Percentiles rank a stretch among this genome's conserved stretches.
Evolutionary conservation across 2,888 invertebrate species (phyloP).

Genomic region (Candidula unifasciata): DNA sequence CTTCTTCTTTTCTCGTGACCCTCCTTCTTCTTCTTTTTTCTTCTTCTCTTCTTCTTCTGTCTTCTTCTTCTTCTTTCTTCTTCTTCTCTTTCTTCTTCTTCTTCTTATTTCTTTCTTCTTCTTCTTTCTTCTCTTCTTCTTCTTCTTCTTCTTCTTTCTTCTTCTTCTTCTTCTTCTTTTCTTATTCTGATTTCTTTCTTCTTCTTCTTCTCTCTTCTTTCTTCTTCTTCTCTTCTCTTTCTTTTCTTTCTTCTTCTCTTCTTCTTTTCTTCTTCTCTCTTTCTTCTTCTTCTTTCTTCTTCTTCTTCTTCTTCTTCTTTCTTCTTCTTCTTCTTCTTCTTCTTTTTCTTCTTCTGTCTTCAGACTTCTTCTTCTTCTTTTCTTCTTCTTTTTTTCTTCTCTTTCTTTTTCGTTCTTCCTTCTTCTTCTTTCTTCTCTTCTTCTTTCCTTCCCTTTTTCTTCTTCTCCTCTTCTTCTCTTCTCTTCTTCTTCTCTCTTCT

Average conservation of each 20-base stretch:
- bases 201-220: too few relatives aligned
- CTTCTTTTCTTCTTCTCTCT: too few relatives aligned
- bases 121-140: too few relatives aligned
- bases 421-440: background rate
- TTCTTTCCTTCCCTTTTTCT: background rate
- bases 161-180: too few relatives aligned
- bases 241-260: too few relatives aligned
- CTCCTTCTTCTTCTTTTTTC: background rate
- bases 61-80: slow-evolving; percentile 1
- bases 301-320: too few relatives aligned
- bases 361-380: background rate
- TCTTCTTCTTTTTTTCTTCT: slow-evolving; percentile 5
- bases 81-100: background rate
- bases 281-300: too few relatives aligned
- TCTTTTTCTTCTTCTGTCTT: background rate
- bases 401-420: background rate
- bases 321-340: slow-evolving; percentile 5
- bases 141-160: too few relatives aligned
- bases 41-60: background rate
- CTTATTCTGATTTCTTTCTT: too few relatives aligned
- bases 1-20: background rate
- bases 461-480: too few relatives aligned
- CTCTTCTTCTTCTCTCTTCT: background rate
- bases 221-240: too few relatives aligned
- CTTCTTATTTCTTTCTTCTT: background rate